A percentile compares a stretch with the other conserved stretches of the same genome.
Conservation (phyloP, 2,888 invertebrate species). For the Villa cingulata region DNA sequence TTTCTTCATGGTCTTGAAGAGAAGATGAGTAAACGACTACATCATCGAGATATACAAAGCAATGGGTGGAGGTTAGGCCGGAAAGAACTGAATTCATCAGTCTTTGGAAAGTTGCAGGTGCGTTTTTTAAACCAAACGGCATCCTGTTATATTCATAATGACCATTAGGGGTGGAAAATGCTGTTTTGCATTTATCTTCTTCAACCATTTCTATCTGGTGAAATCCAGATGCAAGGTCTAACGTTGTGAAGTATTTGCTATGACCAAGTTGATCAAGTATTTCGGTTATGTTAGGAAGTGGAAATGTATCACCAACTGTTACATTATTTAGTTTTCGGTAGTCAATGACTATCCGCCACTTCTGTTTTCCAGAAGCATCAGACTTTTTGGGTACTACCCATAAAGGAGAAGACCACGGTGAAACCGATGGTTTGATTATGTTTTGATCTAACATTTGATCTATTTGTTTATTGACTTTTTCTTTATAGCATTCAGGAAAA, state of each 20-base stretch:
- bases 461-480: slow-evolving; percentile 3
- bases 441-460: slow-evolving; percentile 1
- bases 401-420: slow-evolving; percentile 11
- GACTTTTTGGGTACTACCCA: slow-evolving; percentile 15
- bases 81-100: slow-evolving; percentile 10
- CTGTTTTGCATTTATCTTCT: slow-evolving; percentile 12
- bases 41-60: slow-evolving; percentile 11
- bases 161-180: slow-evolving; percentile 2
- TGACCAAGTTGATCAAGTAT: slow-evolving; percentile 13
- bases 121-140: slow-evolving; percentile 11
- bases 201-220: slow-evolving; percentile 12
- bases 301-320: slow-evolving; percentile 17
- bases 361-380: slow-evolving; percentile 11
- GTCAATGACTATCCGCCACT: slow-evolving; percentile 15
- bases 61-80: slow-evolving; percentile 3
- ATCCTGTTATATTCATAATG: slow-evolving; percentile 9
- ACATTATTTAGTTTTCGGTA: slow-evolving; percentile 13
- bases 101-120: slow-evolving; percentile 10
- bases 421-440: not conserved
- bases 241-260: slow-evolving; percentile 11
- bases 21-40: slow-evolving; percentile 9
- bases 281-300: slow-evolving; percentile 15
- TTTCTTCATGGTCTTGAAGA: slow-evolving; percentile 3
- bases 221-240: slow-evolving; percentile 13
- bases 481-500: slow-evolving; percentile 8